Conservation (phyloP, 2,113 vertebrate genomes). For the Vicugna pacos region DNA sequence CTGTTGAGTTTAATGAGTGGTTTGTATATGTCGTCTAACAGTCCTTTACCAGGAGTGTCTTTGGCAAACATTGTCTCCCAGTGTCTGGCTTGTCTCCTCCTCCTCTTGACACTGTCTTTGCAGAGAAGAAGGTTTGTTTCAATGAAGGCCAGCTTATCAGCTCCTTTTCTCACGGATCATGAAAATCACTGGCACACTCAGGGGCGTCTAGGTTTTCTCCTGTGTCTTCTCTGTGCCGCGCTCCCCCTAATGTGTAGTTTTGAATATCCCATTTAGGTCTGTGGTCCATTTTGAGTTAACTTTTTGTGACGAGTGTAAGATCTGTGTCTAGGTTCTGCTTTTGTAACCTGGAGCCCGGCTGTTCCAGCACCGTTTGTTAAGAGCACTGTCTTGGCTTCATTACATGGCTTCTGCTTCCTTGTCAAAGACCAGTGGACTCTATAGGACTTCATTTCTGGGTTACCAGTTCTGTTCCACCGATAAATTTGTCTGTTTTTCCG, state of each 20-base stretch:
- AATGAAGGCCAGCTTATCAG: background rate
- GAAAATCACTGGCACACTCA: no score
- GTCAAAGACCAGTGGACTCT: background rate
- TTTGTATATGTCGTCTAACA: background rate
- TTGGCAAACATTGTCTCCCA: background rate
- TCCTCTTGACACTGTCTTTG: background rate
- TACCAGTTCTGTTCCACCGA: background rate
- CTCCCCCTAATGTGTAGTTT: background rate
- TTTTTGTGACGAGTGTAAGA: background rate
- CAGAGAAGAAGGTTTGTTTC: background rate
- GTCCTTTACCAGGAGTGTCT: background rate
- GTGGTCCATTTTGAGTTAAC: background rate
- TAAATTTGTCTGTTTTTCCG: background rate
- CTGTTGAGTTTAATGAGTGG: background rate
- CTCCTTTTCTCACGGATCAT: background rate
- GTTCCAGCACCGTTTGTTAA: background rate
- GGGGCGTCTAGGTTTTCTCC: background rate
- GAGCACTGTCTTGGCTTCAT: background rate
- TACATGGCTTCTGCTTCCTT: background rate
- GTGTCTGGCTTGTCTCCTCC: background rate
- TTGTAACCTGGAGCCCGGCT: background rate
- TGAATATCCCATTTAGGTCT: no score
- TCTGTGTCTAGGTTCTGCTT: background rate
- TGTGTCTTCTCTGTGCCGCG: background rate
- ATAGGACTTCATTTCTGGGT: background rate